Conservation (phyloP, 2,113 vertebrate species). For the Clarias macrocephalus region DNA sequence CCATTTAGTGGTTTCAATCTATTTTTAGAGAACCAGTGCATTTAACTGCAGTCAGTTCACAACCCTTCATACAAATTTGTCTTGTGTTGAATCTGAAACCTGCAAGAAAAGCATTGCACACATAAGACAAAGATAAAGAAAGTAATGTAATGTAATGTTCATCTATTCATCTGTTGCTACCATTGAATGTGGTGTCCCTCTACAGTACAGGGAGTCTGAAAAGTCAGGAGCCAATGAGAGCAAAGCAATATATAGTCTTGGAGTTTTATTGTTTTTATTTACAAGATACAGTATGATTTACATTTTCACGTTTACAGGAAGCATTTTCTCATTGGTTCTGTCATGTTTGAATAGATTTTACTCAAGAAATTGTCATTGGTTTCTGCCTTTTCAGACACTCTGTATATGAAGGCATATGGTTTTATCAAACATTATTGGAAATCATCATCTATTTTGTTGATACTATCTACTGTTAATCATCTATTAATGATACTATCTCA, state of each 20-base stretch:
- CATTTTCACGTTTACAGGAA: not conserved
- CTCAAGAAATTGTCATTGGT: not conserved
- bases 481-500: too few species aligned
- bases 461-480: too few species aligned
- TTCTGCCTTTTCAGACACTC: not conserved
- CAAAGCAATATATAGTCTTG: not conserved
- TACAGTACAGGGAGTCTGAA: not conserved
- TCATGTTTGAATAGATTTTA: not conserved
- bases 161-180: not conserved
- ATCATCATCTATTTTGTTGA: too few species aligned
- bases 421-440: not conserved
- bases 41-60: not conserved
- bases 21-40: not conserved
- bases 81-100: conserved; percentile 39
- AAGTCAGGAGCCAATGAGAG: not conserved
- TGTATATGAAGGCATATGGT: not conserved
- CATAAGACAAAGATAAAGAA: not conserved
- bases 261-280: not conserved
- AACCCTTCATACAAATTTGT: conserved; percentile 32
- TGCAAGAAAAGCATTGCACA: conserved; percentile 20
- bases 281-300: not conserved
- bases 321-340: not conserved
- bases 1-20: not conserved
- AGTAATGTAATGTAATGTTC: not conserved
- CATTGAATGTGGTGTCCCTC: not conserved